Percentiles rank a stretch among this genome's conserved stretches.
These are phyloP conservation scores for Sparus aurata DNA, from an alignment of 2,797 vertebrate species.

Conservation along the genomic window DNA sequence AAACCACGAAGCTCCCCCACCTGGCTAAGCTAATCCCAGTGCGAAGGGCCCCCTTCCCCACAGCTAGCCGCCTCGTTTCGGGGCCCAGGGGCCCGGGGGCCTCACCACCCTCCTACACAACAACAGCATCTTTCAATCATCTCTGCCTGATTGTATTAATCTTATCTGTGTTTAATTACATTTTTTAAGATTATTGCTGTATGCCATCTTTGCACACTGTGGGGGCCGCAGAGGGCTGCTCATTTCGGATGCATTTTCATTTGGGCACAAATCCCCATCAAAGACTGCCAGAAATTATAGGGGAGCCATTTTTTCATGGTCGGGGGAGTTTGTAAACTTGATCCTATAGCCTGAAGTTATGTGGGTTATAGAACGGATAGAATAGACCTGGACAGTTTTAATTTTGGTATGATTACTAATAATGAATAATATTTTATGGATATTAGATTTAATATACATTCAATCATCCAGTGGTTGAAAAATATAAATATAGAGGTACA, in stretches of 20 bases:
- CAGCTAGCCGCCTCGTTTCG: slow-evolving; percentile 78
- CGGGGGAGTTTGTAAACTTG: slow-evolving; percentile 76
- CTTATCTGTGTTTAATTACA: slow-evolving; percentile 91
- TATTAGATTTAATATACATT: slow-evolving; percentile 8
- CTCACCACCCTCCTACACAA: slow-evolving; percentile 84
- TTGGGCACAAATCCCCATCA: slow-evolving; percentile 84
- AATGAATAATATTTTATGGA: background rate
- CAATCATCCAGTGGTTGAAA: background rate
- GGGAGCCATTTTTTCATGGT: slow-evolving; percentile 66
- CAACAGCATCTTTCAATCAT: slow-evolving; percentile 89
- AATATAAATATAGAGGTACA: background rate
- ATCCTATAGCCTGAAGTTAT: slow-evolving; percentile 68
- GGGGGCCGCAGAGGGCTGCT: slow-evolving; percentile 84
- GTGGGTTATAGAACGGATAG: background rate
- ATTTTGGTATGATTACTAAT: background rate
- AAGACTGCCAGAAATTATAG: slow-evolving; percentile 79
- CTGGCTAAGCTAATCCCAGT: slow-evolving; percentile 85
- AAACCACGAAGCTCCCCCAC: slow-evolving; percentile 86
- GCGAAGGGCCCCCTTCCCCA: slow-evolving; percentile 81
- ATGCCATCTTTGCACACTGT: slow-evolving; percentile 88
- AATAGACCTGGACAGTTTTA: slow-evolving; percentile 14
- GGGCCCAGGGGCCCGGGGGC: slow-evolving; percentile 79
- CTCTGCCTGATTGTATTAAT: slow-evolving; percentile 87
- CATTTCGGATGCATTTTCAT: slow-evolving; percentile 86
- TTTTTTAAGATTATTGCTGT: slow-evolving; percentile 89